Percentiles rank a stretch among this genome's conserved stretches.
These are phyloP conservation scores for Acutogordius australiensis DNA, from an alignment of 2,888 invertebrate species.

Conservation along the genomic window DNA sequence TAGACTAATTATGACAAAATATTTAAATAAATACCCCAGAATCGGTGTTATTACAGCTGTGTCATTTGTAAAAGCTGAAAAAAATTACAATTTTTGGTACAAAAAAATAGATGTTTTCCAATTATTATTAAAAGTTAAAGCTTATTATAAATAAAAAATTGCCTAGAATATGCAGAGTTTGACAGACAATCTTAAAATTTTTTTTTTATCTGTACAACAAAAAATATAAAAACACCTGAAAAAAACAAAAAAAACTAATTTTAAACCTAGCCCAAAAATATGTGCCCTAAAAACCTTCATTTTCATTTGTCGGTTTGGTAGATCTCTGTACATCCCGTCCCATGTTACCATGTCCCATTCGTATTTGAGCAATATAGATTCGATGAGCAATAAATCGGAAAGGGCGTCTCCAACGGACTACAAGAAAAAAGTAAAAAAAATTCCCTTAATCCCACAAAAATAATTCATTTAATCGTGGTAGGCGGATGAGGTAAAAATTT, in stretches of 20 bases:
- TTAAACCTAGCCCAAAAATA: slow-evolving; percentile 18
- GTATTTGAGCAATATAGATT: slow-evolving; percentile 49
- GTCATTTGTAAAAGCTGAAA: too few relatives aligned
- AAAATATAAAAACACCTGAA: neutral
- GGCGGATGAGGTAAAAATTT: too few relatives aligned
- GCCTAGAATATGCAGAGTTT: neutral
- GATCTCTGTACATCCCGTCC: slow-evolving; percentile 48
- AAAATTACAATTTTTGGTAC: too few relatives aligned
- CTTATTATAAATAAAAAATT: slow-evolving; percentile 5
- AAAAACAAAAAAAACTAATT: too few relatives aligned
- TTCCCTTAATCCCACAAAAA: too few relatives aligned
- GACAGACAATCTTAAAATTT: slow-evolving; percentile 4
- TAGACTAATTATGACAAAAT: too few relatives aligned
- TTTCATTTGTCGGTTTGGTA: slow-evolving; percentile 59
- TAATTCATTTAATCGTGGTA: too few relatives aligned
- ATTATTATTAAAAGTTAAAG: neutral
- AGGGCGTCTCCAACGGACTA: slow-evolving; percentile 58
- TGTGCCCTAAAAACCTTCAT: slow-evolving; percentile 54
- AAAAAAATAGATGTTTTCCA: too few relatives aligned
- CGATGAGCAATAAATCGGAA: slow-evolving; percentile 71
- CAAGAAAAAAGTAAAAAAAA: too few relatives aligned
- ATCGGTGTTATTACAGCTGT: too few relatives aligned
- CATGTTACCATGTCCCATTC: slow-evolving; percentile 51
- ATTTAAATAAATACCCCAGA: too few relatives aligned
- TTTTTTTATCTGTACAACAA: too few relatives aligned